Conservation (phyloP, 2,888 invertebrate genomes). For the Diaperis boleti region DNA sequence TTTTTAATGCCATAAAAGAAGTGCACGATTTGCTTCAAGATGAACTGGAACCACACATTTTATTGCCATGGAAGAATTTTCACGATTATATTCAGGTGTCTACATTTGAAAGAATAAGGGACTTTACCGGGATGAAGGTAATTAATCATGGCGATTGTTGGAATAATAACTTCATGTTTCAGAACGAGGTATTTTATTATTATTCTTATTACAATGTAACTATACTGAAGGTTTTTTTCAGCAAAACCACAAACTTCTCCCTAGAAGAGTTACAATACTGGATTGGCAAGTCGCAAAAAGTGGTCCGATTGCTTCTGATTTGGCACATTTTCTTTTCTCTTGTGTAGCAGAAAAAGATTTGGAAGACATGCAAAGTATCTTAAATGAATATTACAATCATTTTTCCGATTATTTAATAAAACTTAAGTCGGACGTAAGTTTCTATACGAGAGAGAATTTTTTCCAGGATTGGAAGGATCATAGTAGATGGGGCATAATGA, state of each 20-base stretch:
- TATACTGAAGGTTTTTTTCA: conserved; percentile 4
- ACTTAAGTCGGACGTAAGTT: background rate
- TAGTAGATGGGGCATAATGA: conserved; percentile 3
- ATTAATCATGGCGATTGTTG: conserved; percentile 55
- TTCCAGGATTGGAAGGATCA: conserved; percentile 7
- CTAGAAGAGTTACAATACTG: background rate
- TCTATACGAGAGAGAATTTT: conserved; percentile 1
- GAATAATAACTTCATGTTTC: conserved; percentile 52
- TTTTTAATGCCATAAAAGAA: background rate
- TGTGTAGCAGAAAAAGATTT: conserved; percentile 11
- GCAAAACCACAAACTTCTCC: background rate
- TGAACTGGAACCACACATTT: background rate
- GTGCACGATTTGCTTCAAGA: background rate
- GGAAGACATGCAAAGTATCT: background rate
- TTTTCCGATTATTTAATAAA: background rate
- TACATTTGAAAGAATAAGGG: background rate
- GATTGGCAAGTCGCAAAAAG: background rate
- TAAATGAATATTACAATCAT: background rate
- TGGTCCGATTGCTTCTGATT: background rate
- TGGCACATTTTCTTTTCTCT: conserved; percentile 4
- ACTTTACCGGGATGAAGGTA: conserved; percentile 23
- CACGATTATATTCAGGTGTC: background rate
- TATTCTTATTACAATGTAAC: no score
- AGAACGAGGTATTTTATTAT: background rate
- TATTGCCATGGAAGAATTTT: conserved; percentile 2